phyloP scores from a whole-genome alignment of 2,888 invertebrate genomes.

The Chirona hameri region DNA sequence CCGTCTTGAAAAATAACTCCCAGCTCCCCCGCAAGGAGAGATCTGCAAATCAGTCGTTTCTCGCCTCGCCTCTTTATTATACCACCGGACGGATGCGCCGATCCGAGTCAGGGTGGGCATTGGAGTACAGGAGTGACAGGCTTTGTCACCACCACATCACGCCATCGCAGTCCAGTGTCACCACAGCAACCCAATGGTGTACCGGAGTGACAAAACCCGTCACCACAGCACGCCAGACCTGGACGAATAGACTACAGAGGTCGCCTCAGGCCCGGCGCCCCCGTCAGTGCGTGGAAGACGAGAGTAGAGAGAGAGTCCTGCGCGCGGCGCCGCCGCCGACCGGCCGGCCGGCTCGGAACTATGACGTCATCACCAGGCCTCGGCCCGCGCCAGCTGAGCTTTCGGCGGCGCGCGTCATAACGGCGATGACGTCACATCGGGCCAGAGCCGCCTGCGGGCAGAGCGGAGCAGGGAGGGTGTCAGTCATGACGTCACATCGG shows the following conservation, averaged over 20 bases:
- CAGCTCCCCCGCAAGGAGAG: too few relatives aligned
- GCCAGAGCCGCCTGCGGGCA: neutral
- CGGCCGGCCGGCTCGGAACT: neutral
- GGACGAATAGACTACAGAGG: neutral
- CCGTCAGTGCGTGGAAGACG: neutral
- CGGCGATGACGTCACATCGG: neutral
- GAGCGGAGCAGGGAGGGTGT: neutral
- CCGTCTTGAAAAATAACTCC: too few relatives aligned
- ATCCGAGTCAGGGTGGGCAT: too few relatives aligned
- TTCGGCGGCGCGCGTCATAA: neutral
- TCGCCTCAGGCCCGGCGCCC: too few relatives aligned
- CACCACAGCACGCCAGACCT: neutral
- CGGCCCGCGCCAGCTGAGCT: conserved; percentile 5
- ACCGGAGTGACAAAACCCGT: neutral
- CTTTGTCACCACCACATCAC: too few relatives aligned
- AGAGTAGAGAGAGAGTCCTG: neutral
- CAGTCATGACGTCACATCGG: neutral
- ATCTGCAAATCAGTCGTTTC: too few relatives aligned
- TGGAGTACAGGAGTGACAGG: too few relatives aligned
- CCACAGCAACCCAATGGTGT: neutral
- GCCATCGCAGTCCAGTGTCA: too few relatives aligned
- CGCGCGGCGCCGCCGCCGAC: neutral
- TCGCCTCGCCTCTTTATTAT: too few relatives aligned
- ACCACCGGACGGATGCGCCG: too few relatives aligned
- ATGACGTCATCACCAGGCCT: neutral